These are phyloP conservation scores for Dendrocincla fuliginosa DNA, from an alignment of 2,797 vertebrate genomes.

Conservation along the genomic window DNA sequence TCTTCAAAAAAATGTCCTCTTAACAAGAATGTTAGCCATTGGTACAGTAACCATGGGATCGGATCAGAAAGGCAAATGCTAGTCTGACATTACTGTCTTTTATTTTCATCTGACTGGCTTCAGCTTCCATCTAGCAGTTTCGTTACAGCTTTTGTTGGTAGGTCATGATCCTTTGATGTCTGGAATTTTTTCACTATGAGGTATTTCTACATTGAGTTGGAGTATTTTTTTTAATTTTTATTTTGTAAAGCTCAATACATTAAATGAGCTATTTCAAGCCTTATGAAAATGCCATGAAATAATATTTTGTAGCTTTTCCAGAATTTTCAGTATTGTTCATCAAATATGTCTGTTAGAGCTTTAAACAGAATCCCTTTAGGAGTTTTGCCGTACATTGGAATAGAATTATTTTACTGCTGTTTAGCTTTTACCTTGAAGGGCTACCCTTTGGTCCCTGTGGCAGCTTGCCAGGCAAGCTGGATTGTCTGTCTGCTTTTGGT, in stretches of 20 bases:
- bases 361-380: background rate
- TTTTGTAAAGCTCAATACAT: background rate
- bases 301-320: background rate
- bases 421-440: slow-evolving; percentile 4
- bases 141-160: background rate
- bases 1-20: background rate
- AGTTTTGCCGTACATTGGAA: background rate
- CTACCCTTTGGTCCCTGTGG: background rate
- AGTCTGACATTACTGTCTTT: background rate
- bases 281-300: background rate
- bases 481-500: background rate
- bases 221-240: background rate
- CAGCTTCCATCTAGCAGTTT: background rate
- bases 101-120: background rate
- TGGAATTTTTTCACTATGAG: background rate
- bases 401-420: background rate
- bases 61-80: background rate
- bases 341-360: background rate
- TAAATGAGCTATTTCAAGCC: background rate
- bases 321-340: background rate
- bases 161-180: background rate
- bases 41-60: background rate
- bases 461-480: background rate
- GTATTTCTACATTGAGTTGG: background rate
- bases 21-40: background rate